Evolutionary conservation across 2,888 invertebrate genomes (phyloP).

Genomic region (Tupiocoris notatus): DNA sequence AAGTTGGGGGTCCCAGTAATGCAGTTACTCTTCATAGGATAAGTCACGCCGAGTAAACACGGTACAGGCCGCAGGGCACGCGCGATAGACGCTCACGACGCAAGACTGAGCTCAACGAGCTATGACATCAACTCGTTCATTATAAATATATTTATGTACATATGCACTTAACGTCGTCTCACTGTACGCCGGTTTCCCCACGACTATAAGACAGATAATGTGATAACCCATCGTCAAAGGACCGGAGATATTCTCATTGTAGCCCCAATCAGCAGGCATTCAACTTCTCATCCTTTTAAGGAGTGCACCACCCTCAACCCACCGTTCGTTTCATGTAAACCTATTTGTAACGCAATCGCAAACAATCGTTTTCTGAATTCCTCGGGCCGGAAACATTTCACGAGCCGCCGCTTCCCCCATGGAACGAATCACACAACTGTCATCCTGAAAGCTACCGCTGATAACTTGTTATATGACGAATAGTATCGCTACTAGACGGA

Average conservation of each 20-base stretch:
- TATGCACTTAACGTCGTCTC: slow-evolving; percentile 3
- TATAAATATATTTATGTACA: background rate
- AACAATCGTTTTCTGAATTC: slow-evolving; percentile 30
- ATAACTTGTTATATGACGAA: background rate
- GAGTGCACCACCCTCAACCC: background rate
- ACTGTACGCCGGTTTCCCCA: slow-evolving; percentile 24
- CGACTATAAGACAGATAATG: slow-evolving; percentile 40
- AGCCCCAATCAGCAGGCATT: slow-evolving; percentile 32
- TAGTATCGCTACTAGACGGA: too few relatives aligned
- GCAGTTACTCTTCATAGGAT: slow-evolving; percentile 46
- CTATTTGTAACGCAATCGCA: slow-evolving; percentile 34
- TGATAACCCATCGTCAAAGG: slow-evolving; percentile 37
- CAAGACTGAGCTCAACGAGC: slow-evolving; percentile 32
- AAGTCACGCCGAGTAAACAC: slow-evolving; percentile 47
- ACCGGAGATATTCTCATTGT: slow-evolving; percentile 14
- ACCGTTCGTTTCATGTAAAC: background rate
- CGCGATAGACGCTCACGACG: too few relatives aligned
- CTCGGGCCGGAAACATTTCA: background rate
- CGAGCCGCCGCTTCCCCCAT: background rate
- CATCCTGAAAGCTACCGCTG: background rate
- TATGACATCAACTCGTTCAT: slow-evolving; percentile 37
- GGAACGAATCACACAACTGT: background rate
- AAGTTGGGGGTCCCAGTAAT: slow-evolving; percentile 38
- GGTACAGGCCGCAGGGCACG: slow-evolving; percentile 4
- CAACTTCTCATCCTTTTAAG: slow-evolving; percentile 28